phyloP scores from a whole-genome alignment of 2,113 vertebrate genomes.

The Balaenoptera acutorostrata region DNA sequence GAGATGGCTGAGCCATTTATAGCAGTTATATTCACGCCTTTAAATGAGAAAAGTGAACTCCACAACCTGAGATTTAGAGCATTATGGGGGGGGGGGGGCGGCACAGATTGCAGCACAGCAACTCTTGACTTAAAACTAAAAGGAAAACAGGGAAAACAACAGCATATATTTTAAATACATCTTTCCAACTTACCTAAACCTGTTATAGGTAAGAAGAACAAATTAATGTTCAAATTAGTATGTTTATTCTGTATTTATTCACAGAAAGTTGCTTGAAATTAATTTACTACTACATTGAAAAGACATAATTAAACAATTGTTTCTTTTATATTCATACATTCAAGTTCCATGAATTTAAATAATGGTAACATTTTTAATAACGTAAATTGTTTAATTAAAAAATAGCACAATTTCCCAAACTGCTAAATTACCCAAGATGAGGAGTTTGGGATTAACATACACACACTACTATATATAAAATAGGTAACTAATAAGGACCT shows the following conservation, averaged over 20 bases:
- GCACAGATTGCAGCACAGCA: not conserved
- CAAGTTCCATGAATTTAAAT: not conserved
- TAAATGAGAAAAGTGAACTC: constrained; percentile 72
- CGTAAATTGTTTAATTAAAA: not conserved
- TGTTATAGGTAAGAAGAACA: not conserved
- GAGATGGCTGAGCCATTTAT: constrained; percentile 9
- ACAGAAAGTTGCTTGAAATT: not conserved
- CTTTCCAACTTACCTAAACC: not conserved
- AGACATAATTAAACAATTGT: not conserved
- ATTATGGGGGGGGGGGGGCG: not conserved
- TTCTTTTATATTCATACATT: not conserved
- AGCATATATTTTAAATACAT: not conserved
- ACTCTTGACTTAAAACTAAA: constrained; percentile 16
- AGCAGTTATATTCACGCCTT: constrained; percentile 59
- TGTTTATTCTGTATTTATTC: not conserved
- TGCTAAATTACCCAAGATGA: not conserved
- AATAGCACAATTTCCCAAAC: not conserved
- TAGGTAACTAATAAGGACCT: not conserved
- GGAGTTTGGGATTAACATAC: not conserved
- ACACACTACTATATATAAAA: not conserved
- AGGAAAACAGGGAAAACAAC: not conserved
- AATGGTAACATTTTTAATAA: not conserved
- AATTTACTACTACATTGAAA: not conserved
- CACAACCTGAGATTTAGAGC: constrained; percentile 31
- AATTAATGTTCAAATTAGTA: not conserved